phyloP scores from a whole-genome alignment of 2,888 invertebrate genomes.

The Cylindroiulus punctatus region DNA sequence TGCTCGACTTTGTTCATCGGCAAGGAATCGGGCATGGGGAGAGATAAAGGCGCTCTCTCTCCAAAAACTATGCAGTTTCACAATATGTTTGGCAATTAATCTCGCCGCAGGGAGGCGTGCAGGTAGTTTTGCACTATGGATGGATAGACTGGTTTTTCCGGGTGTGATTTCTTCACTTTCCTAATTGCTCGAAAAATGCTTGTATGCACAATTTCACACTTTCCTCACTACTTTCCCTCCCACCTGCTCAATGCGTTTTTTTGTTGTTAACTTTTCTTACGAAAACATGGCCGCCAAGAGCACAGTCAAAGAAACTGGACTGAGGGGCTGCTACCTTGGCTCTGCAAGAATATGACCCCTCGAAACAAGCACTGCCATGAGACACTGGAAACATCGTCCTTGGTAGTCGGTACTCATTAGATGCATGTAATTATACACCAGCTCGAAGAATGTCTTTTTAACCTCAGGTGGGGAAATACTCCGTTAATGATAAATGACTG shows the following conservation, averaged over 20 bases:
- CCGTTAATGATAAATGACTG: constrained; percentile 30
- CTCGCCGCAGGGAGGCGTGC: constrained; percentile 52
- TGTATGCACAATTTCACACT: constrained; percentile 45
- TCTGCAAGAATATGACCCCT: background rate
- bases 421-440: constrained; percentile 32
- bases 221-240: constrained; percentile 21
- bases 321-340: constrained; percentile 6
- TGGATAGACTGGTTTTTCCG: constrained; percentile 53
- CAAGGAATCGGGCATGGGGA: background rate
- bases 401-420: constrained; percentile 18
- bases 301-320: background rate
- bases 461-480: constrained; percentile 41
- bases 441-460: constrained; percentile 28
- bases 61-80: constrained; percentile 42
- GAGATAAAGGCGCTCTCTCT: constrained; percentile 2
- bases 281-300: constrained; percentile 2
- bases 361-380: constrained; percentile 16
- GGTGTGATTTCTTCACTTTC: constrained; percentile 56
- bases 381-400: constrained; percentile 24
- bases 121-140: constrained; percentile 26
- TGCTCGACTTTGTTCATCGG: constrained; percentile 21
- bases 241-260: constrained; percentile 26
- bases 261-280: background rate
- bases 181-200: constrained; percentile 53
- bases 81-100: constrained; percentile 56